Evolutionary conservation across 2,888 invertebrate genomes (phyloP).

Genomic region (Therioaphis trifolii): DNA sequence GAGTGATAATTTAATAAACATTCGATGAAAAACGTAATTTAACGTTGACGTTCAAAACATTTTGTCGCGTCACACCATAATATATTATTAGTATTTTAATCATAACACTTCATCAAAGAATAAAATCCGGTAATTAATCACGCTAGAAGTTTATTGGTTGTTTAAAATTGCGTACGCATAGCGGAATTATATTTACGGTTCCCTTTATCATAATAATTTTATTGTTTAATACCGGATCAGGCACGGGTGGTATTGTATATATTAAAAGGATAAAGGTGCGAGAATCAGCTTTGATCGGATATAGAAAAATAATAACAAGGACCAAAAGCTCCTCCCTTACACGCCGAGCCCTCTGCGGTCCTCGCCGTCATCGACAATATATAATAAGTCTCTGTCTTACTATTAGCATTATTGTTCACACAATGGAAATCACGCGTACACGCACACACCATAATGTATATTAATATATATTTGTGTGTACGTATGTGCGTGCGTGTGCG

Average conservation of each 20-base stretch:
- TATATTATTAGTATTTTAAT: not conserved
- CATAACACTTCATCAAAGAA: not conserved
- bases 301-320: constrained; percentile 6
- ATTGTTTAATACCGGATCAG: too few species aligned
- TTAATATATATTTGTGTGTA: too few species aligned
- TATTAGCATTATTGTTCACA: constrained; percentile 54
- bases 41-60: too few species aligned
- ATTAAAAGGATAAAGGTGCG: constrained; percentile 5
- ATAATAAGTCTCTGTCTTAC: constrained; percentile 3
- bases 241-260: too few species aligned
- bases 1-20: too few species aligned
- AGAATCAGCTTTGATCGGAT: constrained; percentile 15
- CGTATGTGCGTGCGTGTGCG: not conserved
- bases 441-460: not conserved
- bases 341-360: constrained; percentile 6
- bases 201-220: too few species aligned
- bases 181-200: too few species aligned
- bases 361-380: constrained; percentile 6
- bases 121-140: not conserved
- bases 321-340: constrained; percentile 32
- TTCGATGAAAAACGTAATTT: too few species aligned
- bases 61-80: too few species aligned
- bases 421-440: constrained; percentile 47
- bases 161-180: too few species aligned
- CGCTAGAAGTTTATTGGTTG: not conserved